Conservation (phyloP, 2,797 vertebrate species). For the Tokudaia tokunoshimensis region DNA sequence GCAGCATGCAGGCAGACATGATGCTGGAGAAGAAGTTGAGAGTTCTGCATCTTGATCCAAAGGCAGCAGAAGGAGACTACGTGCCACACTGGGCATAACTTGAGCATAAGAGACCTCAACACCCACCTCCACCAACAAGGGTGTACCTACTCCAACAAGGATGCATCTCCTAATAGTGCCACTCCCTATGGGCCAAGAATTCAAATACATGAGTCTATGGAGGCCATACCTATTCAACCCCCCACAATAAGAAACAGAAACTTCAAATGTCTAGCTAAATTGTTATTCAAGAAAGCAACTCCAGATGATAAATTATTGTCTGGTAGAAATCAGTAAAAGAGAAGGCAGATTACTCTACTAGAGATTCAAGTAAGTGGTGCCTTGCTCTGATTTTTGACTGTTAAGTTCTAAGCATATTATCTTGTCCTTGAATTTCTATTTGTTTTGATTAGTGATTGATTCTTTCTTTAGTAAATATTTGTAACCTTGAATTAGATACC, state of each 20-base stretch:
- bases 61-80: neutral
- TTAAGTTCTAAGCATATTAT: conserved; percentile 75
- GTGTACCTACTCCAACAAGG: neutral
- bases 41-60: neutral
- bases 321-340: conserved; percentile 3
- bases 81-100: neutral
- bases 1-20: neutral
- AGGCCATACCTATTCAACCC: neutral
- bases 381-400: conserved; percentile 78
- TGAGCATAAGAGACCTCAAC: neutral
- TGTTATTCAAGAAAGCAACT: conserved; percentile 56
- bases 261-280: conserved; percentile 19
- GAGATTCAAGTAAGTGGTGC: neutral
- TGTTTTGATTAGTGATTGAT: conserved; percentile 78
- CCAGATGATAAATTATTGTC: conserved; percentile 53
- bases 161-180: neutral
- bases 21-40: neutral
- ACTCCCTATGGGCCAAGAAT: neutral
- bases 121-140: neutral
- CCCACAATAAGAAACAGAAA: conserved; percentile 50
- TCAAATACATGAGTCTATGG: neutral
- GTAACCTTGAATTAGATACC: conserved; percentile 68
- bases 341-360: conserved; percentile 38
- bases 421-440: conserved; percentile 73
- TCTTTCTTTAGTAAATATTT: conserved; percentile 77